phyloP scores from a whole-genome alignment of 2,888 invertebrate genomes.

The Machimus atricapillus region DNA sequence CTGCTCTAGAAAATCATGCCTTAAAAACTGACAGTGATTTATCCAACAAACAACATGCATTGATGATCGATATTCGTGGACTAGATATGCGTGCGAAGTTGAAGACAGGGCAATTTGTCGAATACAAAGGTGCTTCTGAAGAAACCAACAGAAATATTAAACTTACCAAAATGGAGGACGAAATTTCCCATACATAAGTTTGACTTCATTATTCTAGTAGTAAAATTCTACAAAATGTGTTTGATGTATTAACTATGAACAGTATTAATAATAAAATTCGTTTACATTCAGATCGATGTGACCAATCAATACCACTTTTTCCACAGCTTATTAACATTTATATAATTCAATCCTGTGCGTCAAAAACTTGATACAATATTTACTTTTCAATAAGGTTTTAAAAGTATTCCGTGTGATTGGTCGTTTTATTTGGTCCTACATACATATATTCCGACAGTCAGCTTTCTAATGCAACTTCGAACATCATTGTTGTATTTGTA shows the following conservation, averaged over 20 bases:
- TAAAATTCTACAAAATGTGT: neutral
- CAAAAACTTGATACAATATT: no score
- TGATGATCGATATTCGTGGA: slow-evolving; percentile 78
- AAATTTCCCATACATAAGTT: slow-evolving; percentile 60
- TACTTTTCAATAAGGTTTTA: no score
- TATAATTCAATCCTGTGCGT: no score
- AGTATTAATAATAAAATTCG: no score
- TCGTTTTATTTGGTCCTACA: no score
- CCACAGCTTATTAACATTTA: no score
- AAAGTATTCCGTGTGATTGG: no score
- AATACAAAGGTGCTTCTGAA: slow-evolving; percentile 60
- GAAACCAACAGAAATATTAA: slow-evolving; percentile 78
- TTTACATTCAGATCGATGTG: no score
- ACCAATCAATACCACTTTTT: no score
- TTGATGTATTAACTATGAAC: neutral
- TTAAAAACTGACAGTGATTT: slow-evolving; percentile 73
- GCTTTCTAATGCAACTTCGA: no score
- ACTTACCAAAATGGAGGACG: slow-evolving; percentile 74
- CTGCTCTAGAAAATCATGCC: slow-evolving; percentile 75
- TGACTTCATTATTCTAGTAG: neutral
- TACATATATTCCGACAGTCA: no score
- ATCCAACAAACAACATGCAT: slow-evolving; percentile 76
- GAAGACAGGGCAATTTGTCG: slow-evolving; percentile 55
- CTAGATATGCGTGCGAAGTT: slow-evolving; percentile 73
- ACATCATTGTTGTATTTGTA: no score